Base-by-base conservation (phyloP, 1,140 invertebrate genomes). In the Lethrus apterus region DNA sequence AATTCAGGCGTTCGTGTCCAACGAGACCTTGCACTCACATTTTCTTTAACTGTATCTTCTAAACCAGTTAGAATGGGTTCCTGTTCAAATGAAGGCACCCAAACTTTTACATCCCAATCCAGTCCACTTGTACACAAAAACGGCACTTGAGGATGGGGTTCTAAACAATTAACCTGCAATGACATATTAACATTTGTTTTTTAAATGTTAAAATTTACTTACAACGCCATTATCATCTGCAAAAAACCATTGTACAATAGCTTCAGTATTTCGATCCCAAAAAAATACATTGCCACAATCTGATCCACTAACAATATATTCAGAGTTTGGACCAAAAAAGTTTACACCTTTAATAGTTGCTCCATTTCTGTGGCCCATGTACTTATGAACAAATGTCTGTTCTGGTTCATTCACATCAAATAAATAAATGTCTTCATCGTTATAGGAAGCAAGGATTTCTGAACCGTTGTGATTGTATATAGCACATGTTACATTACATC, bases 211-310 rank as follows among this genome's bases (percentile, higher is more conserved):
- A 36, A 19, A 19, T 44, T 15, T 57, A 75, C 80, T 76, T 70
- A 94, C 92, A 62, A 93, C 83, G 50, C 92, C 91, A 54, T 80
- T 79, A 51, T 81, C 77, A 71, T 96, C 92, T 8, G 83, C 93
- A 52, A 78, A 68, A 71, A 93, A 79, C 71, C 79, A 93, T 62
- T 91, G 89, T 13, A 95, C 85, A 50, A 97, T 86, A 5, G 86
- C 74, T 68, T 93, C 87, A 0, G 82, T 84, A 50, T 89, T 75
- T 64, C 86, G 90, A 51, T 97, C 90, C 93, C 93, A 98, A 26
- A 96, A 80, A 64, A 86, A 97, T 11, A 98, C 81, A 68, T 95
- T 79, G n/a, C 89, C 86, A 71, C 92, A 96, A 66, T 98, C 93
- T 15, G 91, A 95, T 2, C 93, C 93, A 47, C 91, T 95, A 24